A percentile compares a stretch with the other conserved stretches of the same genome.
phyloP scores from a whole-genome alignment of 2,888 invertebrate genomes.

The Blastobasis adustella region DNA sequence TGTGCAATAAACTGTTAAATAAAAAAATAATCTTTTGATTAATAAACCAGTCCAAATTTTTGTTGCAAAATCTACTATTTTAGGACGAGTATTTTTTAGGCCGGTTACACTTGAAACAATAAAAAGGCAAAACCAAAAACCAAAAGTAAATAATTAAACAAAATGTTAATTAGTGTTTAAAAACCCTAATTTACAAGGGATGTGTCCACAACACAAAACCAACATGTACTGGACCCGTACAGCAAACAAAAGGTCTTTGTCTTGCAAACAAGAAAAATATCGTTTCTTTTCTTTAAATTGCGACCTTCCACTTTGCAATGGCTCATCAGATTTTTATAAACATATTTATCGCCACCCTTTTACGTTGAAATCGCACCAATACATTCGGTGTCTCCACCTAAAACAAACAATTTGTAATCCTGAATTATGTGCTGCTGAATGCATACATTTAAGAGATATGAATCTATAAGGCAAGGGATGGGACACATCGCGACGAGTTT shows the following conservation, averaged over 20 bases:
- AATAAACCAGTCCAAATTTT: too few species aligned
- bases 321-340: conserved; percentile 47
- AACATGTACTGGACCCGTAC: conserved; percentile 12
- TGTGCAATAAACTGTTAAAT: too few species aligned
- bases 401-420: conserved; percentile 75
- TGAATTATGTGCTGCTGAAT: conserved; percentile 73
- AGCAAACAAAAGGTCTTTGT: conserved; percentile 55
- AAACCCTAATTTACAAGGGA: background rate
- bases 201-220: conserved; percentile 26
- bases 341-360: conserved; percentile 69
- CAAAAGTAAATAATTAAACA: background rate
- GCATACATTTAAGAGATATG: conserved; percentile 74
- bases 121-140: background rate
- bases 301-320: conserved; percentile 48
- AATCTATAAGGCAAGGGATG: conserved; percentile 64
- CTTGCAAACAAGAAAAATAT: conserved; percentile 53
- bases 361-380: conserved; percentile 69
- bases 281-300: conserved; percentile 31
- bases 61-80: too few species aligned
- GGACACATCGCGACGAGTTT: conserved; percentile 17
- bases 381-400: conserved; percentile 67
- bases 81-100: background rate
- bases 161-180: background rate
- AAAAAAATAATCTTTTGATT: too few species aligned
- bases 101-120: background rate